Conservation (phyloP, 2,888 invertebrate genomes). For the Apamea monoglypha region DNA sequence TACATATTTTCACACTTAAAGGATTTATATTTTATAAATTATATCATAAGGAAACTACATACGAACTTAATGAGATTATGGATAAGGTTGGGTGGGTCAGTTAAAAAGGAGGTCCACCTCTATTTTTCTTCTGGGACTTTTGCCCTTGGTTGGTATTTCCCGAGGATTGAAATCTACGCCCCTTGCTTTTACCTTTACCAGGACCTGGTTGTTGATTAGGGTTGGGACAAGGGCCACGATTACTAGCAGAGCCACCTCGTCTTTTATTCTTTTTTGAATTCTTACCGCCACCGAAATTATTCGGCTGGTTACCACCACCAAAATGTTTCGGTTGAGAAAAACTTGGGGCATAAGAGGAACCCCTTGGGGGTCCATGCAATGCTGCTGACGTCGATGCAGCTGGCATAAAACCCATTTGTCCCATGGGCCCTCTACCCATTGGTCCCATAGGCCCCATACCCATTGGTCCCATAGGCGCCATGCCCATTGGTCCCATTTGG, state of each 20-base stretch:
- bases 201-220: neutral
- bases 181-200: neutral
- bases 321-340: slow-evolving; percentile 16
- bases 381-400: neutral
- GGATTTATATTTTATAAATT: neutral
- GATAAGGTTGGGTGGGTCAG: neutral
- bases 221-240: neutral
- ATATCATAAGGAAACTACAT: slow-evolving; percentile 8
- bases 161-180: neutral
- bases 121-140: neutral
- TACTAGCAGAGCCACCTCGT: neutral
- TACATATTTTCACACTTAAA: neutral
- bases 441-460: neutral
- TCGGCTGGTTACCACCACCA: slow-evolving; percentile 1
- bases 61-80: slow-evolving; percentile 8
- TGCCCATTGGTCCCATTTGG: neutral
- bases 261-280: neutral
- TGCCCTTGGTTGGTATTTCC: neutral
- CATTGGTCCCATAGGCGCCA: neutral
- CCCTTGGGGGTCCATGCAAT: neutral
- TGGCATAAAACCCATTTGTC: slow-evolving; percentile 1
- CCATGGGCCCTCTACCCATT: neutral
- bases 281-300: slow-evolving; percentile 5
- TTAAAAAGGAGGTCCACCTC: neutral
- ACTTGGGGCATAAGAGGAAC: neutral